Evolutionary conservation across 2,113 vertebrate species (phyloP).

Genomic region (Silurus asotus): DNA sequence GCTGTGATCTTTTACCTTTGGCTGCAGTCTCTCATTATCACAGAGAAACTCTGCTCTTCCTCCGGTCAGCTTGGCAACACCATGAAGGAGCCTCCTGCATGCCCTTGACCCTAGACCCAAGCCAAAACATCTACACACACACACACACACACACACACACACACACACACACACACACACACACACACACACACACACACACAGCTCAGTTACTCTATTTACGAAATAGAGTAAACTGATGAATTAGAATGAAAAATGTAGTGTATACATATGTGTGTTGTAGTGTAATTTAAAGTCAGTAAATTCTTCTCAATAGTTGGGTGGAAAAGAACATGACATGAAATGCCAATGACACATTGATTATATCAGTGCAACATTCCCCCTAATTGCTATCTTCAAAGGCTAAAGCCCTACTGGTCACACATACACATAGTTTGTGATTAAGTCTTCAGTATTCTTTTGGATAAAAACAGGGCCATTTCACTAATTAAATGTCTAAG

Average conservation of each 20-base stretch:
- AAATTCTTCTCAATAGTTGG: too few species aligned
- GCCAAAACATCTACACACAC: constrained; percentile 79
- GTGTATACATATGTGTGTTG: background rate
- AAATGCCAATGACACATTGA: too few species aligned
- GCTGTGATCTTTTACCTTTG: constrained; percentile 78
- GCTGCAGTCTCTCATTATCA: constrained; percentile 86
- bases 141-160: background rate
- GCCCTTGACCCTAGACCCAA: constrained; percentile 78
- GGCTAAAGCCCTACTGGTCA: background rate
- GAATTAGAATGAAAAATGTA: background rate
- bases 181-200: background rate
- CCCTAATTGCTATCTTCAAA: background rate
- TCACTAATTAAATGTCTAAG: background rate
- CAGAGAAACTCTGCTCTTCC: constrained; percentile 80
- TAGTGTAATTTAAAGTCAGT: background rate
- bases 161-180: background rate
- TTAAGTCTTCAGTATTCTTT: background rate
- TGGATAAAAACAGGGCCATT: background rate
- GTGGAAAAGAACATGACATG: too few species aligned
- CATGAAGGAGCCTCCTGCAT: constrained; percentile 79
- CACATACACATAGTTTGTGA: background rate
- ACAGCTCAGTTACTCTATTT: background rate
- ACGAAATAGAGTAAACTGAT: background rate
- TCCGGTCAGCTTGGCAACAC: constrained; percentile 83
- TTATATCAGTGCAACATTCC: too few species aligned